phyloP scores from a whole-genome alignment of 2,888 invertebrate genomes.

The Sarcophaga caerulescens region DNA sequence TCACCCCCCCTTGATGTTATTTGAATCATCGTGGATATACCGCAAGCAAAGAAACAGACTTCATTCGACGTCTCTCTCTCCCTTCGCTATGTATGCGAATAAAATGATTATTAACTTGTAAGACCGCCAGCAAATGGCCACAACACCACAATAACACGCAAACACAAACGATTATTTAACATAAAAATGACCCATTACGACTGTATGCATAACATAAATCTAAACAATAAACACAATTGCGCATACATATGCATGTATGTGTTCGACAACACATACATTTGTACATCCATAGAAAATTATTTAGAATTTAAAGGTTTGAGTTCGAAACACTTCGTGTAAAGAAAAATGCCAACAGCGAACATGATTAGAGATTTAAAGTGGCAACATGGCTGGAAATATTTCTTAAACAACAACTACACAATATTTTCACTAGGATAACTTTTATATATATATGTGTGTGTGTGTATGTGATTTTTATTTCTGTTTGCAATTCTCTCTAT shows the following conservation, averaged over 20 bases:
- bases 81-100: no score
- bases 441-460: background rate
- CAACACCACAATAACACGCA: constrained; percentile 12
- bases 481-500: constrained; percentile 18
- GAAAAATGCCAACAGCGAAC: constrained; percentile 9
- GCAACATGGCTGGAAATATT: constrained; percentile 20
- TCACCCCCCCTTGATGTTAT: no score
- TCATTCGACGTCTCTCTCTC: no score
- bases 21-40: no score
- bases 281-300: no score
- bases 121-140: no score
- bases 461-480: background rate
- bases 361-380: constrained; percentile 7
- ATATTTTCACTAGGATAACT: background rate
- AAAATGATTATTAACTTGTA: no score
- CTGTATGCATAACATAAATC: constrained; percentile 13
- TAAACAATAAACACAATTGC: background rate
- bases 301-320: background rate
- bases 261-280: no score
- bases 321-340: background rate
- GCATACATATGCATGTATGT: background rate
- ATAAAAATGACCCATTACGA: constrained; percentile 25
- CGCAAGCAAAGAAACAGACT: no score
- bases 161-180: constrained; percentile 18
- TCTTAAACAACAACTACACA: background rate